Percentiles rank a stretch among this genome's conserved stretches.
These are phyloP conservation scores for Alentia gelatinosa DNA, from an alignment of 2,888 invertebrate species.

Conservation along the genomic window DNA sequence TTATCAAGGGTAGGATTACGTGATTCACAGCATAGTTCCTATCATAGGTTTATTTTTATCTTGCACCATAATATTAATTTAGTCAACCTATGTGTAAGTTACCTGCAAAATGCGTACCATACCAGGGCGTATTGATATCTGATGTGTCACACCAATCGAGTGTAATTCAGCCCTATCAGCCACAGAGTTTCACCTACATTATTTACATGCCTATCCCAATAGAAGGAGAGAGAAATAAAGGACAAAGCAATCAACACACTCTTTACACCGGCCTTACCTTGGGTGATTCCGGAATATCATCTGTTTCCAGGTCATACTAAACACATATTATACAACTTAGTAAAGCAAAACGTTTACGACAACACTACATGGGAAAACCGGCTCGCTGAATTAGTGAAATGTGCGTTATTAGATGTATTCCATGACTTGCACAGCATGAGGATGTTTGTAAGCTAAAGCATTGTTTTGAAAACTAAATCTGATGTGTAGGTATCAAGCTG, in stretches of 20 bases:
- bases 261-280: constrained; percentile 19
- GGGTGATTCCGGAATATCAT: neutral
- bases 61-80: too few relatives aligned
- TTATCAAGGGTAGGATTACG: too few relatives aligned
- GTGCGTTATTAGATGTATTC: neutral
- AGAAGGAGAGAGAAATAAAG: neutral
- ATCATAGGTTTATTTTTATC: too few relatives aligned
- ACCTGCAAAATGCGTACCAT: too few relatives aligned
- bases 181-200: neutral
- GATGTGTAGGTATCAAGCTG: too few relatives aligned
- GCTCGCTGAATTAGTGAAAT: neutral
- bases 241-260: neutral
- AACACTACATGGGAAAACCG: neutral
- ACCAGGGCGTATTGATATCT: neutral
- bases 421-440: too few relatives aligned
- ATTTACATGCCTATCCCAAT: neutral
- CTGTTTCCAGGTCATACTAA: neutral
- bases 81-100: too few relatives aligned
- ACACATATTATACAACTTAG: neutral
- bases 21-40: too few relatives aligned
- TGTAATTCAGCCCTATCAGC: neutral
- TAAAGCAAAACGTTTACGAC: neutral
- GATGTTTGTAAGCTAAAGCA: too few relatives aligned
- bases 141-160: neutral
- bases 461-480: too few relatives aligned